Conservation (phyloP, 1,140 invertebrate genomes). For the Euschistus heros region DNA sequence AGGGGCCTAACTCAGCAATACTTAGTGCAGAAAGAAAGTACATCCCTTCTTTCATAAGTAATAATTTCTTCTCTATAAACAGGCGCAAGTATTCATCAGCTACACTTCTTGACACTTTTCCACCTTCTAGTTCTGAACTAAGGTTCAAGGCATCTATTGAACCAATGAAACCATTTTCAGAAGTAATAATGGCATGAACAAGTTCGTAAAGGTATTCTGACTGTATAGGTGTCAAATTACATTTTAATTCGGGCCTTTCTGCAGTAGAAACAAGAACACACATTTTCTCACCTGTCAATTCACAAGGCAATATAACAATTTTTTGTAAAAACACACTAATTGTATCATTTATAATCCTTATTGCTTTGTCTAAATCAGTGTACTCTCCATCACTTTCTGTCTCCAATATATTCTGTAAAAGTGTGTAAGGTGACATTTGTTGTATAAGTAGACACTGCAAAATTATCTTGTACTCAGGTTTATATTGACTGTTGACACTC, state of each 20-base stretch:
- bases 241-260: neutral
- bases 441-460: constrained; percentile 11
- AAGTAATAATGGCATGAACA: constrained; percentile 7
- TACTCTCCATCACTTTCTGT: constrained; percentile 14
- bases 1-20: constrained; percentile 7
- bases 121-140: neutral
- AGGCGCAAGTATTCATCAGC: constrained; percentile 1
- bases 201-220: constrained; percentile 8
- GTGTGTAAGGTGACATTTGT: constrained; percentile 6
- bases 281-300: constrained; percentile 12
- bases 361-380: constrained; percentile 13
- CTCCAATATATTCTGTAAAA: constrained; percentile 5
- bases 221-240: constrained; percentile 1
- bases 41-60: constrained; percentile 1
- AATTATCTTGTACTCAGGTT: constrained; percentile 13
- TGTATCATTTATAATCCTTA: constrained; percentile 13
- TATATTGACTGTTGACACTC: constrained; percentile 5
- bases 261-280: constrained; percentile 9
- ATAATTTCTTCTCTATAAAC: neutral
- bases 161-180: constrained; percentile 11
- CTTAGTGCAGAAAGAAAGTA: constrained; percentile 5
- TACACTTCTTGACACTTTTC: neutral
- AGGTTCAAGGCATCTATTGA: constrained; percentile 12
- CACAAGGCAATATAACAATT: constrained; percentile 11
- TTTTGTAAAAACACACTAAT: neutral